Base-by-base conservation (phyloP, 2,888 invertebrate genomes). In the Philereme vetulata region DNA sequence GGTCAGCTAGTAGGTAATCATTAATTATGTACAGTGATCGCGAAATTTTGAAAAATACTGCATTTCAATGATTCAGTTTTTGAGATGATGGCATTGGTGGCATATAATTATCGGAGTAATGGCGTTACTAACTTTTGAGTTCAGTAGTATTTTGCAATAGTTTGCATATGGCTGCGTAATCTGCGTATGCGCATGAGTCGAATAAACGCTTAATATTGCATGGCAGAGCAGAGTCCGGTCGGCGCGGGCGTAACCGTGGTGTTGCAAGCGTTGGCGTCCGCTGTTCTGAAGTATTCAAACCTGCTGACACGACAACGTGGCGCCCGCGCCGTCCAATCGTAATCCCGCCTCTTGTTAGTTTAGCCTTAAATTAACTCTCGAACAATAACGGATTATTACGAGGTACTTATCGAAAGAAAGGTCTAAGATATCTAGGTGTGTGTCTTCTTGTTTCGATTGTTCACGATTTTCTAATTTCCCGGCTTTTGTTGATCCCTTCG, bases 231-330 rank as follows among this genome's bases (percentile, higher is more conserved):
- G 72, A 76, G 82, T 80, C 82, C 83, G 80, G 81, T 51, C 75
- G 68, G 67, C 60, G 64, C 70, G 59, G 64, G 54, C 21, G 21
- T 21, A 21, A 21, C 67, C 63, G 68, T 66, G 71, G 74, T 90
- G 88, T 89, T 84, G 90, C 87, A 88, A 88, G 71, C 77, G 71
- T 72, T 82, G 84, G 83, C 85, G 86, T 82, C 84, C 79, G 80
- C 79, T 82, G 79, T 76, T 77, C 72, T 77, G 76, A 77, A 73
- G 73, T 78, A 83, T 86, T 84, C 77, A 75, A 82, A 82, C 74
- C 76, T 77, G 76, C 77, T 74, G 79, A 78, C 69, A 67, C 76
- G 67, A 64, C 76, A 70, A 72, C 71, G 65, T 77, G 84, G 84
- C 84, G 85, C 83, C 55, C 4, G n/a, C n/a, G 45, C 50, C 83